phyloP scores from a whole-genome alignment of 2,113 vertebrate genomes.

The Eolophus roseicapilla region DNA sequence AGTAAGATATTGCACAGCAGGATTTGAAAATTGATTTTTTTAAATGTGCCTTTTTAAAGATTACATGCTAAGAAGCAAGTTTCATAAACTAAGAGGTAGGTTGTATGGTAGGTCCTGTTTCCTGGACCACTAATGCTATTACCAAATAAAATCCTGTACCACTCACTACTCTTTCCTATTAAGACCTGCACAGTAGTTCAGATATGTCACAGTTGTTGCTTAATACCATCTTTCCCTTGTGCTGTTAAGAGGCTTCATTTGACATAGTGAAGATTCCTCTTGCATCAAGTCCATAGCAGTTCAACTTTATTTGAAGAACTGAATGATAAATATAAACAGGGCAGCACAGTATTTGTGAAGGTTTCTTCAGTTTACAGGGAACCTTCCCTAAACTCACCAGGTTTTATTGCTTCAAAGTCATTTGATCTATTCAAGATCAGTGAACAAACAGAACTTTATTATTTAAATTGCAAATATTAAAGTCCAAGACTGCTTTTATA shows the following conservation, averaged over 20 bases:
- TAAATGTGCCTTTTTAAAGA: neutral
- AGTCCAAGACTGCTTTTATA: neutral
- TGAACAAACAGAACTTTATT: slow-evolving; percentile 7
- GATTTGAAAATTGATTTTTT: neutral
- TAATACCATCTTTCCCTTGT: neutral
- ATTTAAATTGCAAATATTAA: neutral
- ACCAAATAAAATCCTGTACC: neutral
- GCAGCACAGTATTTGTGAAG: neutral
- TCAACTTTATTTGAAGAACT: neutral
- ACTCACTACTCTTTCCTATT: neutral
- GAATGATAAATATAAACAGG: neutral
- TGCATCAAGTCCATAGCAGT: neutral
- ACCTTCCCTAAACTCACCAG: neutral
- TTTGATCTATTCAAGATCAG: neutral
- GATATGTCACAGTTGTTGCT: rapidly evolving
- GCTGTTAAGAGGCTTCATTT: neutral
- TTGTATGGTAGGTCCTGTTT: neutral
- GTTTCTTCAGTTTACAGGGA: neutral
- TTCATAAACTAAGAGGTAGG: rapidly evolving
- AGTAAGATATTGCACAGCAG: neutral
- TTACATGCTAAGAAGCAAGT: neutral
- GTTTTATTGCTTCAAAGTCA: neutral
- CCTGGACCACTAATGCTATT: neutral
- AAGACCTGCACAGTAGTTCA: neutral
- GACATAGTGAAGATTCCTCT: neutral